phyloP scores from a whole-genome alignment of 2,113 vertebrate species.

The Thamnaconus septentrionalis region DNA sequence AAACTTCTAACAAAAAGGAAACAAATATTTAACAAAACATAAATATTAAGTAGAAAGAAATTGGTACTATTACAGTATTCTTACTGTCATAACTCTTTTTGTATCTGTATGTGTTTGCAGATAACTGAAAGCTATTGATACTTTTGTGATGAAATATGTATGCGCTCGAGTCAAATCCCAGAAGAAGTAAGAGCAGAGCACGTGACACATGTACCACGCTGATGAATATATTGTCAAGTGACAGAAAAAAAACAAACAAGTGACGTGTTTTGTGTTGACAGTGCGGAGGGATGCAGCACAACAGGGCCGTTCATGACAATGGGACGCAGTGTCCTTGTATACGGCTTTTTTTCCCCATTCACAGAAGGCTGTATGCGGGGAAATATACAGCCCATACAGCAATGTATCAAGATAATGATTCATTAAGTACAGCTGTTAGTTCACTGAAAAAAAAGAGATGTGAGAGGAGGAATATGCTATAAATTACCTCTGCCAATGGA shows the following conservation, averaged over 20 bases:
- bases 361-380: neutral
- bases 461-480: too few species aligned
- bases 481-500: neutral
- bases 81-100: neutral
- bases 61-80: conserved; percentile 2
- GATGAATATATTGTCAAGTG: conserved; percentile 39
- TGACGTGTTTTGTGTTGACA: conserved; percentile 46
- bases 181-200: conserved; percentile 38
- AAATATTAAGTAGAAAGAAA: neutral
- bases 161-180: conserved; percentile 2
- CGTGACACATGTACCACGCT: conserved; percentile 32
- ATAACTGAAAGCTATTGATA: neutral
- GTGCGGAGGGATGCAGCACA: conserved; percentile 24
- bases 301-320: conserved; percentile 28
- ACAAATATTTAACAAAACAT: neutral
- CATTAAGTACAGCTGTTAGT: neutral
- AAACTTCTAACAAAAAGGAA: conserved; percentile 19
- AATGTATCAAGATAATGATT: too few species aligned
- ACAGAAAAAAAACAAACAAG: conserved; percentile 22
- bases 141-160: neutral
- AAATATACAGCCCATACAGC: neutral
- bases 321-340: conserved; percentile 13
- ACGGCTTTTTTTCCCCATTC: conserved; percentile 1
- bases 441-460: neutral
- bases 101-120: neutral